A percentile compares a stretch with the other conserved stretches of the same genome.
Conservation (phyloP, 2,113 vertebrate genomes). For the Pluvialis apricaria region DNA sequence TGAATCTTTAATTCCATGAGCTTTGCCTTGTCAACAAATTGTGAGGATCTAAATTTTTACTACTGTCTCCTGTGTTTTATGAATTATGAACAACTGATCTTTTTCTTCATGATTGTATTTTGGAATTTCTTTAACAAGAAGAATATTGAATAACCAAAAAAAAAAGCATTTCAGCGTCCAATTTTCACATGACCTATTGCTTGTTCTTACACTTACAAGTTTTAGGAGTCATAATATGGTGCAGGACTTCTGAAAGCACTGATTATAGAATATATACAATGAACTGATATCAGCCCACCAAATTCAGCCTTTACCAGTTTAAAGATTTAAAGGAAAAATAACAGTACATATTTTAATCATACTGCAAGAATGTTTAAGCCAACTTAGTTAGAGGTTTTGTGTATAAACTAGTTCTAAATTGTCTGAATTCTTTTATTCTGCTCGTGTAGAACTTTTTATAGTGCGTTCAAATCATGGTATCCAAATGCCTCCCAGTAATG, state of each 20-base stretch:
- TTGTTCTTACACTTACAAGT: neutral
- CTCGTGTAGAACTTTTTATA: neutral
- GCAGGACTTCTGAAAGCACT: neutral
- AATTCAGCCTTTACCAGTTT: neutral
- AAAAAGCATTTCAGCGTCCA: neutral
- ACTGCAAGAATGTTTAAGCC: neutral
- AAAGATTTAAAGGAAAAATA: neutral
- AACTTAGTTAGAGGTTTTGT: neutral
- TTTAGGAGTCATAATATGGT: neutral
- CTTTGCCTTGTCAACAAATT: neutral
- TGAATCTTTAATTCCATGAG: neutral
- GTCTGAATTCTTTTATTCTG: neutral
- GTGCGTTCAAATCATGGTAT: neutral
- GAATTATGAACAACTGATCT: neutral
- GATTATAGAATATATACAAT: neutral
- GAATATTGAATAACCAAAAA: neutral
- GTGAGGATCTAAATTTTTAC: neutral
- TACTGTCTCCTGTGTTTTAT: neutral
- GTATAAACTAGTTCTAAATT: neutral
- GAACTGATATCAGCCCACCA: neutral
- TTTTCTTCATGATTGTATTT: neutral
- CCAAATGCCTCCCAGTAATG: neutral
- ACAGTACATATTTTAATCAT: neutral
- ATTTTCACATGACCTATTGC: neutral
- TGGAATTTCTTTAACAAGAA: neutral